These are phyloP conservation scores for Sebastes fasciatus DNA, from an alignment of 2,113 vertebrate genomes.

Conservation along the genomic window DNA sequence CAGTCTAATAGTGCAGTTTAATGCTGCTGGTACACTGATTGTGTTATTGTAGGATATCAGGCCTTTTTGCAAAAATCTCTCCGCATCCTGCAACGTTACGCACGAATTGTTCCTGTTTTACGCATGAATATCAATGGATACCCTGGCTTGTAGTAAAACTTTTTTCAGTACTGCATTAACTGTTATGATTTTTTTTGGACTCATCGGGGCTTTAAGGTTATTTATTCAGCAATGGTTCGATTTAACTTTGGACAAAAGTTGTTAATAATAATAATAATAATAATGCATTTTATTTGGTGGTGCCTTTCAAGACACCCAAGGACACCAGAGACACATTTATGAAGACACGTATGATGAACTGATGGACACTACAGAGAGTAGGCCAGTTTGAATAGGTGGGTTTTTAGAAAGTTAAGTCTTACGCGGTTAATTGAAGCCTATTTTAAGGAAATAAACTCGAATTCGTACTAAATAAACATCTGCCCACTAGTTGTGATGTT, in stretches of 20 bases:
- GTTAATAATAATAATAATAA: no score
- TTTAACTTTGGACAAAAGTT: neutral
- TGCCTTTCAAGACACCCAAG: no score
- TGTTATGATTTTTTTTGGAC: neutral
- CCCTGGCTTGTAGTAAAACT: neutral
- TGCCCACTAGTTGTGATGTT: neutral
- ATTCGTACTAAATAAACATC: neutral
- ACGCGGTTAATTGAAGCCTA: neutral
- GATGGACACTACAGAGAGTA: no score
- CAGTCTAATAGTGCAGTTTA: neutral
- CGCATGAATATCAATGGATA: neutral
- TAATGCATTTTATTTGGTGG: no score
- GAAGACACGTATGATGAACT: no score
- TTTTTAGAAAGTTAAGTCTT: neutral
- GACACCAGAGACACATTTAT: no score
- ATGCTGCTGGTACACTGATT: neutral
- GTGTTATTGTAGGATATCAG: slow-evolving; percentile 24
- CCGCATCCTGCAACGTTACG: slow-evolving; percentile 56
- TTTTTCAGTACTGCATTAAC: neutral
- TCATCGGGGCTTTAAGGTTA: neutral
- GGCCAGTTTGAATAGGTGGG: no score
- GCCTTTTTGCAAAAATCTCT: slow-evolving; percentile 17
- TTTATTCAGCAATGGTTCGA: neutral
- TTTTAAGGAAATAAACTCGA: neutral
- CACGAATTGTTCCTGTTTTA: slow-evolving; percentile 43